Conservation (phyloP, 1,140 invertebrate genomes). For the Lepidurus apus region DNA sequence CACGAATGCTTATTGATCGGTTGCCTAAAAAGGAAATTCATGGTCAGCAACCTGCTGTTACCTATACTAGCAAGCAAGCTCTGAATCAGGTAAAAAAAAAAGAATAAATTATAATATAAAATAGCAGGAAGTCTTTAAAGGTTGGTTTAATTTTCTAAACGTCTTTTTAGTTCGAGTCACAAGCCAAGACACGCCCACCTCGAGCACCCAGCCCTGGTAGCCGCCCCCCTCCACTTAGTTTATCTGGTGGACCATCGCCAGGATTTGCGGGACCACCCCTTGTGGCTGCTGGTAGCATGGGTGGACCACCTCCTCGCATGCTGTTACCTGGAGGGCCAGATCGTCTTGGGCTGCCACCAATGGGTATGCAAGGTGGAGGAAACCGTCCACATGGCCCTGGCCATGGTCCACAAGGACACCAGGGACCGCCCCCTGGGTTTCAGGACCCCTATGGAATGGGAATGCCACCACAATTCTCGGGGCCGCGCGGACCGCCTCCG, state of each 20-base stretch:
- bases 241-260: constrained; percentile 41
- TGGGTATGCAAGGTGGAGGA: constrained; percentile 12
- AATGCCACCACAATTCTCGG: constrained; percentile 37
- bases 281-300: constrained; percentile 27
- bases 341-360: constrained; percentile 26
- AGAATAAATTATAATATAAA: background rate
- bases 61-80: constrained; percentile 89
- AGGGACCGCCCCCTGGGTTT: constrained; percentile 26
- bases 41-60: constrained; percentile 89
- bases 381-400: constrained; percentile 29
- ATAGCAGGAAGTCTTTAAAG: background rate
- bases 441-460: background rate
- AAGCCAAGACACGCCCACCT: constrained; percentile 76
- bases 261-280: constrained; percentile 35
- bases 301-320: constrained; percentile 39
- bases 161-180: constrained; percentile 68
- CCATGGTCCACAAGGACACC: constrained; percentile 37
- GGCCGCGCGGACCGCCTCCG: constrained; percentile 58
- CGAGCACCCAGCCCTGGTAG: constrained; percentile 45
- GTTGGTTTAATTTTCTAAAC: background rate
- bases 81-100: constrained; percentile 52
- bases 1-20: constrained; percentile 83
- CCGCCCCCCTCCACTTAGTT: background rate
- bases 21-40: constrained; percentile 91
- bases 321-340: constrained; percentile 30